A percentile compares a stretch with the other conserved stretches of the same genome.
Evolutionary conservation across 30 jellyfish, hydroid and myxozoan genomes (phyloP).

Genomic region (Aurelia sp.): DNA sequence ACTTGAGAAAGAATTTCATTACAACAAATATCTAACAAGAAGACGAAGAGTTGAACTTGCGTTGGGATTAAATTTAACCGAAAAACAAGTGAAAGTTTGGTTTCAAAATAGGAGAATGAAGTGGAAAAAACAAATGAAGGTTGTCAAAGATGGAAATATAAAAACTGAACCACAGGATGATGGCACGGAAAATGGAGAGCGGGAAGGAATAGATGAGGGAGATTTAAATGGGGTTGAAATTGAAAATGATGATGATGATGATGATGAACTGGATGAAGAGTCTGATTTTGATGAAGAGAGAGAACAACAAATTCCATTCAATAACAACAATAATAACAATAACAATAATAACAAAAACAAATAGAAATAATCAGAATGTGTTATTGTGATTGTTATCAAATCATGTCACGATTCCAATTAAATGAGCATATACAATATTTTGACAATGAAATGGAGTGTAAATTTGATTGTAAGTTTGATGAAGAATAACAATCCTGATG

Average conservation of each 20-base stretch:
- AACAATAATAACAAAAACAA: too few species aligned
- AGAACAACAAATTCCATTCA: neutral
- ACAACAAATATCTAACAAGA: slow-evolving; percentile 78
- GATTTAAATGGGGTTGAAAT: slow-evolving; percentile 43
- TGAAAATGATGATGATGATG: slow-evolving; percentile 43
- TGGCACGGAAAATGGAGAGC: slow-evolving; percentile 31
- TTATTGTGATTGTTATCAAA: too few species aligned
- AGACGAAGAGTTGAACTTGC: slow-evolving; percentile 87
- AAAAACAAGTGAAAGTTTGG: slow-evolving; percentile 92
- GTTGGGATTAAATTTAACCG: slow-evolving; percentile 76
- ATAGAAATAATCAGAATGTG: too few species aligned
- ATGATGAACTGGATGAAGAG: slow-evolving; percentile 21
- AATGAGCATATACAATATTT: neutral
- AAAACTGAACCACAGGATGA: slow-evolving; percentile 15
- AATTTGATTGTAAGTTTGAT: neutral
- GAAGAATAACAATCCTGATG: neutral
- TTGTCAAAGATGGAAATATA: slow-evolving; percentile 43
- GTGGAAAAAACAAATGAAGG: slow-evolving; percentile 74
- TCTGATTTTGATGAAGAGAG: slow-evolving; percentile 24
- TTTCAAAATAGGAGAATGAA: slow-evolving; percentile 91
- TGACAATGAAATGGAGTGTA: too few species aligned
- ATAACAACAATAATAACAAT: too few species aligned
- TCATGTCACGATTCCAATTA: neutral
- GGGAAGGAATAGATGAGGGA: slow-evolving; percentile 17
- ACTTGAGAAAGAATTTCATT: slow-evolving; percentile 85